Evolutionary conservation across 2,113 vertebrate species (phyloP).

Genomic region (Daphoenositta chrysoptera): DNA sequence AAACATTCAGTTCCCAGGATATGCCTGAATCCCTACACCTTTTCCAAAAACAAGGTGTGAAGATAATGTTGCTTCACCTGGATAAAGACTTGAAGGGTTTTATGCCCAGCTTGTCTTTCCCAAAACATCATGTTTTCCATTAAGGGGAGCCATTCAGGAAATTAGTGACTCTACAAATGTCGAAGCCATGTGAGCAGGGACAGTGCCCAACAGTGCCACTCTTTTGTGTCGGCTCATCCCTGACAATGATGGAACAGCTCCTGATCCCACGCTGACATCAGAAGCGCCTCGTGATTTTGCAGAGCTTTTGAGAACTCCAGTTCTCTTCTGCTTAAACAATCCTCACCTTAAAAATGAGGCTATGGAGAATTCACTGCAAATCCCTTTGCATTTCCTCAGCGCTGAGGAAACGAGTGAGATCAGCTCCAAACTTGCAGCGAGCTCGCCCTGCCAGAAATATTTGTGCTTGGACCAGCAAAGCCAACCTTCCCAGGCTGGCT

Average conservation of each 20-base stretch:
- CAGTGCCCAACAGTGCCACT: rapidly evolving
- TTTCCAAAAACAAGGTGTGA: not conserved
- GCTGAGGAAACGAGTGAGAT: not conserved
- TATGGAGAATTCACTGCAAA: constrained; percentile 2
- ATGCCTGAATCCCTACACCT: not conserved
- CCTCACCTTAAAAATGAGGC: not conserved
- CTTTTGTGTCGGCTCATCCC: not conserved
- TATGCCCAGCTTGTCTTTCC: not conserved
- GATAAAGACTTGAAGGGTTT: not conserved
- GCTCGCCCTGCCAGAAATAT: constrained; percentile 5
- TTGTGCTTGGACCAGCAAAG: not conserved
- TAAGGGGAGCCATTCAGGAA: not conserved
- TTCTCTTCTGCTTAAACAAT: not conserved
- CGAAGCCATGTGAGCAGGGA: not conserved
- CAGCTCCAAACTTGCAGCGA: not conserved
- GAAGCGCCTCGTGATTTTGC: not conserved
- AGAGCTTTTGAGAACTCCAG: not conserved
- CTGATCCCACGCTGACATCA: not conserved
- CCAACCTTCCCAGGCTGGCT: not conserved
- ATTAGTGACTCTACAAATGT: not conserved
- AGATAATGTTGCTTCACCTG: not conserved
- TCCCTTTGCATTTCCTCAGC: not conserved
- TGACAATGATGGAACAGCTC: not conserved
- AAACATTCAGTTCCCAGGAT: not conserved
- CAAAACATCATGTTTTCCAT: not conserved